These are phyloP conservation scores for Ctenopoma kingsleyae DNA, from an alignment of 2,797 vertebrate genomes.

Conservation along the genomic window DNA sequence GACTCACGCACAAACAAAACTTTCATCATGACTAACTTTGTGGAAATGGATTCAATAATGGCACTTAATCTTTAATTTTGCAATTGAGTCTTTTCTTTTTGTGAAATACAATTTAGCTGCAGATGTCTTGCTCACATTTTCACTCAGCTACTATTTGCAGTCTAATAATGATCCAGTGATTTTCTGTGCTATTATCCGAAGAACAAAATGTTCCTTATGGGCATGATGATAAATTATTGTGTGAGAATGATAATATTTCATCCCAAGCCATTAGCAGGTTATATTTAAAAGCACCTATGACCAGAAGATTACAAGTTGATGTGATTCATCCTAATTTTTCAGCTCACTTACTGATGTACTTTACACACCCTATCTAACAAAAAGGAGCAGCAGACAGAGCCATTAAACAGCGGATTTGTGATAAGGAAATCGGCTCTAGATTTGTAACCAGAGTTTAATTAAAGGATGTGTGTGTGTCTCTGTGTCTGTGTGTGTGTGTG, in stretches of 20 bases:
- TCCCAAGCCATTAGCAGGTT: slow-evolving; percentile 37
- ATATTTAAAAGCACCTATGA: slow-evolving; percentile 55
- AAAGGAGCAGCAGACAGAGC: slow-evolving; percentile 53
- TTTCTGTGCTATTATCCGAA: slow-evolving; percentile 13
- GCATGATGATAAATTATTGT: slow-evolving; percentile 39
- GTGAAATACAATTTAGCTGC: slow-evolving; percentile 26
- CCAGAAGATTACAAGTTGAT: slow-evolving; percentile 53
- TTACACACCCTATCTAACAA: slow-evolving; percentile 49
- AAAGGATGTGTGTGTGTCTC: slow-evolving; percentile 40
- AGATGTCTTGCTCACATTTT: slow-evolving; percentile 33
- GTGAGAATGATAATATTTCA: slow-evolving; percentile 44
- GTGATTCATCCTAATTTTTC: slow-evolving; percentile 58
- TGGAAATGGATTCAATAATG: slow-evolving; percentile 40
- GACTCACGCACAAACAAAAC: not conserved
- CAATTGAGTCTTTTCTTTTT: slow-evolving; percentile 38
- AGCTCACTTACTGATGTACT: slow-evolving; percentile 56
- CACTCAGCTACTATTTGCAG: slow-evolving; percentile 24
- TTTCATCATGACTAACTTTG: slow-evolving; percentile 35
- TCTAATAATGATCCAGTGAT: slow-evolving; percentile 30
- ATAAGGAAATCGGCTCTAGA: slow-evolving; percentile 62
- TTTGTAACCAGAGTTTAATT: slow-evolving; percentile 69
- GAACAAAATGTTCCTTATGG: slow-evolving; percentile 35
- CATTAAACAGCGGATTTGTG: slow-evolving; percentile 63
- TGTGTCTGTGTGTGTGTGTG: slow-evolving; percentile 24
- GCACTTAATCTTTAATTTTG: slow-evolving; percentile 7